Conservation (phyloP, 2,888 invertebrate genomes). For the Tiliacea aurago region DNA sequence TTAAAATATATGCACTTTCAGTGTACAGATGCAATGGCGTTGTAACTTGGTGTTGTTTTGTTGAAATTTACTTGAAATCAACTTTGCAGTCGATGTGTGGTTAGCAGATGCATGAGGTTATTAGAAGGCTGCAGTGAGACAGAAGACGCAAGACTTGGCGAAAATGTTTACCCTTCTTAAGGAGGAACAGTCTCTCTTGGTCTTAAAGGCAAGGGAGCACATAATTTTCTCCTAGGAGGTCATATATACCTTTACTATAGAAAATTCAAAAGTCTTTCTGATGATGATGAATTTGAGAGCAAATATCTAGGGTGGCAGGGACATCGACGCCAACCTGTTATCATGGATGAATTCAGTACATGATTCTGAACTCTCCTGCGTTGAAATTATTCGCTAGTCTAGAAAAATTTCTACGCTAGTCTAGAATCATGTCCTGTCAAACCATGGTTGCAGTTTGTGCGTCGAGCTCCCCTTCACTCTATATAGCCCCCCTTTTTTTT, state of each 20-base stretch:
- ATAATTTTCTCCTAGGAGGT: neutral
- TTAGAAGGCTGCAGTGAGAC: no score
- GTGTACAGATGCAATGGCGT: neutral
- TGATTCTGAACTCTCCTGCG: no score
- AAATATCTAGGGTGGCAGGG: no score
- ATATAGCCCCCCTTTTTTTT: no score
- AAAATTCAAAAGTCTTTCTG: neutral
- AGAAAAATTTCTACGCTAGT: no score
- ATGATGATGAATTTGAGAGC: neutral
- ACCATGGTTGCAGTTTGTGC: no score
- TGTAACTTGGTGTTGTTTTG: neutral
- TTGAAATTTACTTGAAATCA: neutral
- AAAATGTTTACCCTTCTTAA: neutral
- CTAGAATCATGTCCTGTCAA: no score
- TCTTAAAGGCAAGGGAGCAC: neutral
- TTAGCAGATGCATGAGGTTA: neutral
- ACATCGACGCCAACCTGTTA: neutral
- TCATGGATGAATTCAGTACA: neutral
- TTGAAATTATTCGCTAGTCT: no score
- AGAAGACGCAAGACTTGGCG: neutral
- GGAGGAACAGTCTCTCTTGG: neutral
- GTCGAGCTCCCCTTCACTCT: no score
- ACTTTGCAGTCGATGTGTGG: neutral
- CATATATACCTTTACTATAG: neutral
- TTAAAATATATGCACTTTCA: constrained; percentile 20